Evolutionary conservation across 2,888 invertebrate genomes (phyloP), one percentile per base, ranked within the genome.

Genomic region (Cheilosia vulpina): DNA sequence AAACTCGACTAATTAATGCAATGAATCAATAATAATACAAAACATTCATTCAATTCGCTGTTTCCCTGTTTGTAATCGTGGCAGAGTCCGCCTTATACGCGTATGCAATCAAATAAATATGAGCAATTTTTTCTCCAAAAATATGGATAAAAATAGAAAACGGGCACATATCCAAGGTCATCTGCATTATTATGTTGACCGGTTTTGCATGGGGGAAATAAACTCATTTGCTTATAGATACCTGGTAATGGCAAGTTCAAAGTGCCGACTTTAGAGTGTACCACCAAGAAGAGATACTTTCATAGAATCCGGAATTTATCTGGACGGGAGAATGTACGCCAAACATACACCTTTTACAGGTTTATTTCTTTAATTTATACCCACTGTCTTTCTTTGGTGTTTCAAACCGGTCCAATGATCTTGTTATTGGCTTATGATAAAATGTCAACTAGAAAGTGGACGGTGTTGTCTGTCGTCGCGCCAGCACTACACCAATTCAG

Each of bases 381-480:
- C 62, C 19, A 38, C 50, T 19, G 17, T 45, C 4, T 11, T 38
- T 38, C 34, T 38, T 38, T 38, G 38, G 58, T 17, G 52, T 58
- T 17, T 4, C n/a, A 47, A 85, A 85, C 85, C 81, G 76, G 85
- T 85, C 73, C 34, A 24, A 6, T 34, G 60, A 80, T 72, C 68
- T 68, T 63, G 76, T 77, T 77, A 43, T 60, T 31, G 53, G 6
- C 34, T 52, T 53, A 62, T 43, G 38, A 65, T 0, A 47, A 65
- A 79, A 76, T 80, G 62, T 27, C 55, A 60, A 71, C 52, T 65
- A 66, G 65, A 84, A 75, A 80, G 85, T 62, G 52, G 34, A 31
- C n/a, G 21, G n/a, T 5, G 15, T 45, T 13, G 43, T 19, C 38
- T 19, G 52, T 27, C 13, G 5, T 34, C 21, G 55, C 19, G 43